phyloP scores from a whole-genome alignment of 2,797 vertebrate genomes.

The Thalassophryne amazonica region DNA sequence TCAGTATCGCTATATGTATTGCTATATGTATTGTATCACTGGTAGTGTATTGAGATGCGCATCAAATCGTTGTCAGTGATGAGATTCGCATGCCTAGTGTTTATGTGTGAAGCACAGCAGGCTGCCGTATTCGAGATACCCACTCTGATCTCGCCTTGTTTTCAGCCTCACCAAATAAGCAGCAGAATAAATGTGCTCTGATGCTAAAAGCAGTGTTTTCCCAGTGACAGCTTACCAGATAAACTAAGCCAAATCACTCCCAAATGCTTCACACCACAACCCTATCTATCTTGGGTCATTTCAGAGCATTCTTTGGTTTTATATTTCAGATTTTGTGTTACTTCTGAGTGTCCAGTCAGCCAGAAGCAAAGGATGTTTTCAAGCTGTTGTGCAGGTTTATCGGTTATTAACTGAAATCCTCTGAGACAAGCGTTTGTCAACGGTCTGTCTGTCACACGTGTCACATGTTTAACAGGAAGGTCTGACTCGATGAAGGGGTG shows the following conservation, averaged over 20 bases:
- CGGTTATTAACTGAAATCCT: constrained; percentile 9
- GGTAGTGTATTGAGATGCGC: no score
- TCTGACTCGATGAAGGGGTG: constrained; percentile 12
- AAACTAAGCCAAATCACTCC: constrained; percentile 21
- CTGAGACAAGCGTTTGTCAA: constrained; percentile 31
- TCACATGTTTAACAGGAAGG: constrained; percentile 48
- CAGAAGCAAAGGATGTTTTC: background rate
- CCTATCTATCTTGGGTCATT: background rate
- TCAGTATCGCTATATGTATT: no score
- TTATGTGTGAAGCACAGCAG: constrained; percentile 31
- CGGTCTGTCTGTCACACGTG: background rate
- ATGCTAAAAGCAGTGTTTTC: constrained; percentile 33
- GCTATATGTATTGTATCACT: no score
- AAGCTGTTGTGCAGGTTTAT: constrained; percentile 1
- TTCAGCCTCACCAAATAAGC: constrained; percentile 23
- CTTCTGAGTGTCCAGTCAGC: background rate
- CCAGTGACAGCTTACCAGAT: constrained; percentile 26
- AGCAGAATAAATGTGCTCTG: constrained; percentile 36
- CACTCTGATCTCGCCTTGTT: constrained; percentile 32
- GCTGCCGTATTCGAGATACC: constrained; percentile 33
- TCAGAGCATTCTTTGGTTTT: no score
- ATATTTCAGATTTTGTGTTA: background rate
- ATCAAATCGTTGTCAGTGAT: no score
- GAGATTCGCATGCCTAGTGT: constrained; percentile 11
- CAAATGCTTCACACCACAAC: background rate